Evolutionary conservation across 2,888 invertebrate species (phyloP).

Genomic region (Phaedon cochleariae): DNA sequence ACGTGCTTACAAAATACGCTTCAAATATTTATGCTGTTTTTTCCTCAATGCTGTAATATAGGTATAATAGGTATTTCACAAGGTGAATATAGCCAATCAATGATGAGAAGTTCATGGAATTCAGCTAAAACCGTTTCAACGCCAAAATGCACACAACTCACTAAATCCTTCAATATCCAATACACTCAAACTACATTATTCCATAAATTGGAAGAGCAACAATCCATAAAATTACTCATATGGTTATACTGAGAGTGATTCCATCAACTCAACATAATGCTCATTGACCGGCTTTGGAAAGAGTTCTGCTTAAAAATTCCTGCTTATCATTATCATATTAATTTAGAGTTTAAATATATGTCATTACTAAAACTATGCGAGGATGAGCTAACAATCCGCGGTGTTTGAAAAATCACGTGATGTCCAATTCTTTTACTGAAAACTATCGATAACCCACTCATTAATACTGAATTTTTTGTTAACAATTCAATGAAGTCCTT

Average conservation of each 20-base stretch:
- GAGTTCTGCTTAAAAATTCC: conserved; percentile 42
- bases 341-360: conserved; percentile 53
- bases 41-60: neutral
- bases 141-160: too few relatives aligned
- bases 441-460: conserved; percentile 16
- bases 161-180: neutral
- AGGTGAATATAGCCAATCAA: neutral
- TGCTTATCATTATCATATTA: conserved; percentile 48
- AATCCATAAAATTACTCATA: neutral
- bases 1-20: too few relatives aligned
- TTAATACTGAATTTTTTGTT: conserved; percentile 3
- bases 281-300: conserved; percentile 21
- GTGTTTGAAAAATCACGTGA: conserved; percentile 46
- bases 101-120: neutral
- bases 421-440: conserved; percentile 18
- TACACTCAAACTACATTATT: neutral
- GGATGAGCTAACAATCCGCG: conserved; percentile 59
- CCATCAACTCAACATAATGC: neutral
- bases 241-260: neutral
- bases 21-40: too few relatives aligned
- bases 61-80: neutral
- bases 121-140: neutral
- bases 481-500: too few relatives aligned
- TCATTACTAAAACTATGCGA: conserved; percentile 57
- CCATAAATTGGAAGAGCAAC: neutral